Evolutionary conservation across 2,113 vertebrate species (phyloP).

Genomic region (Plotosus lineatus): DNA sequence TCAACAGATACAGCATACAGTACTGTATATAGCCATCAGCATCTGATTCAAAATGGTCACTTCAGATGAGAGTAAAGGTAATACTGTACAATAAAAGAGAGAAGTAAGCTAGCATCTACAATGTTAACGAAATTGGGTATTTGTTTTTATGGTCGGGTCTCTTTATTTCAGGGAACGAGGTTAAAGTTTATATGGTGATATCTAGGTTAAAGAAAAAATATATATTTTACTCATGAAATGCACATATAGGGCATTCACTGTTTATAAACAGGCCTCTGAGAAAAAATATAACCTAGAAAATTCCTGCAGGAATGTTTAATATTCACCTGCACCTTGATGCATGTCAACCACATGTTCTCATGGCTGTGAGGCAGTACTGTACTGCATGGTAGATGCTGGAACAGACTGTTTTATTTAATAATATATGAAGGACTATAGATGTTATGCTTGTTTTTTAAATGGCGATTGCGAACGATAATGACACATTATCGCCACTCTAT

Average conservation of each 20-base stretch:
- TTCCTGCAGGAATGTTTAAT: neutral
- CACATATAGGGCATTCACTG: neutral
- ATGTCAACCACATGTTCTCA: no score
- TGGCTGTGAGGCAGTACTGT: no score
- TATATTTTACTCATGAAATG: neutral
- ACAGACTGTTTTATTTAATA: no score
- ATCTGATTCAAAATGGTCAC: neutral
- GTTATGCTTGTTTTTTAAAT: no score
- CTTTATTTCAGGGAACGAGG: neutral
- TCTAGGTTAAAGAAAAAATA: neutral
- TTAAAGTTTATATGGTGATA: neutral
- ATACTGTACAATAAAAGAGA: neutral
- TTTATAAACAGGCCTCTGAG: neutral
- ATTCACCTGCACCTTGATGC: no score
- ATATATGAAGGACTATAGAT: no score
- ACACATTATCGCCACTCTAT: no score
- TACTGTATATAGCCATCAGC: neutral
- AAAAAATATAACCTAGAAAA: neutral
- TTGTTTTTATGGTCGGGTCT: no score
- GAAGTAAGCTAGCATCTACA: neutral
- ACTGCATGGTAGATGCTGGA: no score
- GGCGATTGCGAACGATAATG: no score
- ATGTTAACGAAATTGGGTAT: neutral
- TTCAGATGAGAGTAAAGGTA: neutral
- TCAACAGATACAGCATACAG: no score